Evolutionary conservation across 1,140 invertebrate genomes (phyloP), one percentile per base, ranked within the genome.

Genomic region (Drosophila seguyi): DNA sequence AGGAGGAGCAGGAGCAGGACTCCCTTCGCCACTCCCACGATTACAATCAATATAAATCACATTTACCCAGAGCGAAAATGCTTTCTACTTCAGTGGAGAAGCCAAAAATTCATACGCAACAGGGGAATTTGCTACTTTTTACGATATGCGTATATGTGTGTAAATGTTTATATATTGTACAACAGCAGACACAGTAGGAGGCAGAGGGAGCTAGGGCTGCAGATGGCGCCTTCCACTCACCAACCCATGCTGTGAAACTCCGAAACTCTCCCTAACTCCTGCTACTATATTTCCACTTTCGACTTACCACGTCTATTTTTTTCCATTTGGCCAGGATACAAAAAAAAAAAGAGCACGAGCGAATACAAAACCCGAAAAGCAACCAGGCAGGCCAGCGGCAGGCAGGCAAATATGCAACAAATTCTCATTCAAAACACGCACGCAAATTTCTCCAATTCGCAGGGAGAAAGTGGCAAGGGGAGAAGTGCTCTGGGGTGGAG

Each of bases 11-110:
- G 16, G 16, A 27, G 16, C 45, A 44, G 48, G 47, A 56, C 65
- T 31, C 53, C 66, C 47, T 57, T 66, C 69, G 71, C 71, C 84
- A 71, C 80, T 84, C 81, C 80, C 81, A 53, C 85, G 85, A 90
- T 90, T 90, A 90, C 85, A 90, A 90, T 90, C 85, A 90, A 90
- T 90, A 90, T 90, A 90, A 90, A 90, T 90, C 85, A 90, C 85
- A 90, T 90, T 90, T 90, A 90, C 85, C 85, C 85, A 90, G 83
- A 90, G 85, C 85, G 85, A 90, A 90, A 90, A 90, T 90, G 86
- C 77, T 90, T 90, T 90, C 85, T 90, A 90, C 85, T 90, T 81
- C 85, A 71, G 69, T 59, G 78, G 71, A 85, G 71, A 72, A 90
- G 85, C 86, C 84, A 81, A 90, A 87, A 90, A 90, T 90, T 90